Conservation (phyloP, 2,113 vertebrate species). For the Rattus norvegicus region GRCr8 NC_086022.1:107992001-107992500, state of each 20-base stretch:
- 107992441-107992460: not conserved
- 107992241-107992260: not conserved
- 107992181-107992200: not conserved
- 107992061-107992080: not conserved
- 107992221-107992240: not conserved
- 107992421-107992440: not conserved
- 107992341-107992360: not conserved
- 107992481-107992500: not conserved
- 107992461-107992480: not conserved
- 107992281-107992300: not conserved
- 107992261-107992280: not conserved
- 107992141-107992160: not conserved
- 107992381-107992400: no score
- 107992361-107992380: not conserved
- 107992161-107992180: not conserved
- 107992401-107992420: not conserved
- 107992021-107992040: not conserved
- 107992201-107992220: accelerated
- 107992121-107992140: not conserved
- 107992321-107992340: not conserved
- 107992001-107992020: not conserved
- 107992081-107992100: not conserved
- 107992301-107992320: not conserved
- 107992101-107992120: not conserved
- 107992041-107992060: not conserved